These are phyloP conservation scores for Coryphaenoides rupestris DNA, from an alignment of 2,113 vertebrate genomes.

Conservation along the genomic window DNA sequence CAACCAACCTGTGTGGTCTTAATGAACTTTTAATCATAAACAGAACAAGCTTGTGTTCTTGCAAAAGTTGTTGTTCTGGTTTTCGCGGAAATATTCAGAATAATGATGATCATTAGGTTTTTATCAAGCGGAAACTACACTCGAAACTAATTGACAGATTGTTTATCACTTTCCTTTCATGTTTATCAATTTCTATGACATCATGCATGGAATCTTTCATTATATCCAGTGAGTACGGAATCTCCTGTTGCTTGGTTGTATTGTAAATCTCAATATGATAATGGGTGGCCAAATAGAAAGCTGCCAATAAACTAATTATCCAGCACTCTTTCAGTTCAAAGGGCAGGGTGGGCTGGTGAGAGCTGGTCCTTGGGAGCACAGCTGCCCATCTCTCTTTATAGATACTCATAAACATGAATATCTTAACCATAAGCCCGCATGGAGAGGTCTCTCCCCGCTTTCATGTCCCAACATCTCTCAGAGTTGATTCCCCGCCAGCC, in stretches of 20 bases:
- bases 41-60: too few species aligned
- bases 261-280: not conserved
- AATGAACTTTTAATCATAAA: too few species aligned
- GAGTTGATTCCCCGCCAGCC: conserved; percentile 30
- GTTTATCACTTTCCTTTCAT: too few species aligned
- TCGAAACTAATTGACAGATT: too few species aligned
- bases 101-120: too few species aligned
- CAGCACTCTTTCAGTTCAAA: conserved; percentile 5
- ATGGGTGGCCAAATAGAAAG: not conserved
- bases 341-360: not conserved
- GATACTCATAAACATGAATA: conserved; percentile 35
- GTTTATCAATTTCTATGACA: not conserved
- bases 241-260: not conserved
- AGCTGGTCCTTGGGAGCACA: conserved; percentile 16
- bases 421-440: conserved; percentile 10
- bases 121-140: too few species aligned
- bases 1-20: too few species aligned
- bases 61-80: too few species aligned
- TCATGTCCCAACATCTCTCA: conserved; percentile 24
- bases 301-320: not conserved
- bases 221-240: not conserved
- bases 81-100: too few species aligned
- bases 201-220: not conserved
- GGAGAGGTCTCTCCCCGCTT: conserved; percentile 20
- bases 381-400: conserved; percentile 1